Conservation (phyloP, 1,140 invertebrate genomes). For the Solenopsis fugax region DNA sequence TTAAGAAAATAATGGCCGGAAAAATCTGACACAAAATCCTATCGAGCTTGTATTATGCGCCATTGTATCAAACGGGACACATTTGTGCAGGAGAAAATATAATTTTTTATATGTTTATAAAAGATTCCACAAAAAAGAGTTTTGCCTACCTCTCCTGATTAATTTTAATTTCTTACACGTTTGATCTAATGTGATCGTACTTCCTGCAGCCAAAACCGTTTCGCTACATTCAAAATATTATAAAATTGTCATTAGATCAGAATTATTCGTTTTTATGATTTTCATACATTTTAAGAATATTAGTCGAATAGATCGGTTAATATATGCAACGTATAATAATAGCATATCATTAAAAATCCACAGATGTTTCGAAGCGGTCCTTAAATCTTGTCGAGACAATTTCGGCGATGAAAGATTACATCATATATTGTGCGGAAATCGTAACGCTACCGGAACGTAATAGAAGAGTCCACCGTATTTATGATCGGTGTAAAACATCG, state of each 20-base stretch:
- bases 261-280: neutral
- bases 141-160: too few relatives aligned
- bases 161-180: neutral
- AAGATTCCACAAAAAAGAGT: too few relatives aligned
- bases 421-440: constrained; percentile 50
- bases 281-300: neutral
- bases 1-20: neutral
- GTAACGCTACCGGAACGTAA: constrained; percentile 49
- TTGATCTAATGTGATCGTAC: neutral
- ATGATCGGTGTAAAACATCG: constrained; percentile 63
- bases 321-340: constrained; percentile 23
- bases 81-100: neutral
- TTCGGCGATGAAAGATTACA: constrained; percentile 56
- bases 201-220: neutral
- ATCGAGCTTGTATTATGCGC: neutral
- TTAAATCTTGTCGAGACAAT: constrained; percentile 56
- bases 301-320: neutral
- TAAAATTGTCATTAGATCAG: neutral
- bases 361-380: constrained; percentile 55
- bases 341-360: constrained; percentile 35
- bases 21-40: neutral
- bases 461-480: constrained; percentile 58
- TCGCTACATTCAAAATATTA: neutral
- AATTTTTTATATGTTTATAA: neutral
- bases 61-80: neutral